Evolutionary conservation across 2,888 invertebrate species (phyloP).

Genomic region (Heliconius erato): DNA sequence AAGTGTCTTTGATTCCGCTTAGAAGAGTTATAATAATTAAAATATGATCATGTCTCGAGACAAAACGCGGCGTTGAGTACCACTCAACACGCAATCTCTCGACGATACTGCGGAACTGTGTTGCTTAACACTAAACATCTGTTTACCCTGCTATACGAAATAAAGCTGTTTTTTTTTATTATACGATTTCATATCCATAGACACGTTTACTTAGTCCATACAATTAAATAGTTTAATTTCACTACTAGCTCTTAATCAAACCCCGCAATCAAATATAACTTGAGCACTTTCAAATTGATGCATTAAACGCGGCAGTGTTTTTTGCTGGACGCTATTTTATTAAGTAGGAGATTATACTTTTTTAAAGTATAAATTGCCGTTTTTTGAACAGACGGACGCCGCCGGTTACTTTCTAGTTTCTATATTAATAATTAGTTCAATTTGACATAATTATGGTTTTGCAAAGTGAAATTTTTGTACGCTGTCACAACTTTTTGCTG

Average conservation of each 20-base stretch:
- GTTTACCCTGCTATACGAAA: not conserved
- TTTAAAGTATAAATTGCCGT: constrained; percentile 15
- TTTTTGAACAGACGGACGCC: constrained; percentile 9
- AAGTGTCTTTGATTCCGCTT: too few relatives aligned
- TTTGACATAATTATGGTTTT: constrained; percentile 24
- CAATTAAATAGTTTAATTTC: not conserved
- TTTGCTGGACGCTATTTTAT: constrained; percentile 24
- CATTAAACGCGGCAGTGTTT: constrained; percentile 13
- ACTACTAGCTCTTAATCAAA: constrained; percentile 6
- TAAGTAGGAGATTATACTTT: constrained; percentile 22
- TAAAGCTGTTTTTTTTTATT: not conserved
- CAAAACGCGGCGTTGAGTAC: too few relatives aligned
- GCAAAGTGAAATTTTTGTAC: constrained; percentile 4
- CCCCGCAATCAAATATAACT: constrained; percentile 20
- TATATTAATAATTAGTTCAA: constrained; percentile 27
- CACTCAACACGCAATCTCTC: too few relatives aligned
- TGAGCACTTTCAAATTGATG: constrained; percentile 18
- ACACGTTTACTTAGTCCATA: too few relatives aligned
- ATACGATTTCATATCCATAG: too few relatives aligned
- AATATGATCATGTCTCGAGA: too few relatives aligned
- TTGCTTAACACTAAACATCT: too few relatives aligned
- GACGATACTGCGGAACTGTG: too few relatives aligned
- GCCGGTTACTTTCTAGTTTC: constrained; percentile 27
- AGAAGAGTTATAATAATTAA: too few relatives aligned
- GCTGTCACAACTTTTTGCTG: not conserved